Conservation (phyloP, 2,888 invertebrate genomes). For the Eumacrocentrus americanus region DNA sequence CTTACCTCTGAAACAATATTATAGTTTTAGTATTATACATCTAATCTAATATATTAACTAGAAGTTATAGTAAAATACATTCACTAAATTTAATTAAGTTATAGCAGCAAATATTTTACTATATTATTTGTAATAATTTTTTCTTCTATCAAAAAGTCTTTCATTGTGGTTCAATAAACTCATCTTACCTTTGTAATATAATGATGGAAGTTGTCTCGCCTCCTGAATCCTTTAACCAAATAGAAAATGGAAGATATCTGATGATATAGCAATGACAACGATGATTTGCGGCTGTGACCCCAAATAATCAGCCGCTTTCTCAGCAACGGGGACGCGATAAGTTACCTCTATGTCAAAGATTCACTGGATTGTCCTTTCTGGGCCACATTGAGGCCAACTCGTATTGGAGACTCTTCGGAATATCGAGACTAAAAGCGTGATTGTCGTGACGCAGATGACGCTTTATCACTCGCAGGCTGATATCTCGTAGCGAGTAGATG, state of each 20-base stretch:
- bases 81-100: too few species aligned
- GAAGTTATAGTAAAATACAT: too few species aligned
- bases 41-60: too few species aligned
- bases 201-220: neutral
- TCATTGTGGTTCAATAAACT: neutral
- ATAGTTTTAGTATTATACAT: too few species aligned
- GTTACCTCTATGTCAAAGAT: conserved; percentile 9
- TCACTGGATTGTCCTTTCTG: conserved; percentile 25
- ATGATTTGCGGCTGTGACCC: conserved; percentile 3
- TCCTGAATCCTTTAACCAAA: neutral
- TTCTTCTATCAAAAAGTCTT: neutral
- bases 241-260: neutral
- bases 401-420: conserved; percentile 50
- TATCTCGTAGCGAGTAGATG: conserved; percentile 46
- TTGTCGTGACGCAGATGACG: conserved; percentile 42
- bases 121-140: neutral
- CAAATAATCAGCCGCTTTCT: conserved; percentile 8
- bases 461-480: conserved; percentile 48
- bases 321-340: conserved; percentile 3
- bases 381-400: conserved; percentile 49
- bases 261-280: too few species aligned
- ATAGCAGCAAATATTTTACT: too few species aligned
- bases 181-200: neutral
- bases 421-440: conserved; percentile 49
- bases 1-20: neutral